Percentiles rank a stretch among this genome's conserved stretches.
These are phyloP conservation scores for Aphis gossypii DNA, from an alignment of 1,140 invertebrate genomes.

Conservation along the genomic window DNA sequence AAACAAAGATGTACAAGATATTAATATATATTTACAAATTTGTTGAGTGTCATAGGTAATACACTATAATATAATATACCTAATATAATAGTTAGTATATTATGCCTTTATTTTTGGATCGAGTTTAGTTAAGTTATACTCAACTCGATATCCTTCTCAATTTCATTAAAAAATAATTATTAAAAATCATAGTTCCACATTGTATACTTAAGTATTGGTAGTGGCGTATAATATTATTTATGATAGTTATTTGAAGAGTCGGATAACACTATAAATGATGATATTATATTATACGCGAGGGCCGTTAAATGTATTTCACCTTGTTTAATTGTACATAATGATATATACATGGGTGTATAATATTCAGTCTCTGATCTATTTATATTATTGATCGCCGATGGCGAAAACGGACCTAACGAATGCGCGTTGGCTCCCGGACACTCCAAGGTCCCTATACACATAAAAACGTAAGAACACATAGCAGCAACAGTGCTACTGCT, in stretches of 20 bases:
- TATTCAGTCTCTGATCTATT: neutral
- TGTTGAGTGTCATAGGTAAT: no score
- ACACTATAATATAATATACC: no score
- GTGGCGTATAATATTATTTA: neutral
- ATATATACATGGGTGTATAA: neutral
- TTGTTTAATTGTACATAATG: neutral
- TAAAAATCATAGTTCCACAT: neutral
- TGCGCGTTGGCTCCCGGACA: neutral
- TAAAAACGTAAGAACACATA: neutral
- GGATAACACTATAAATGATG: neutral
- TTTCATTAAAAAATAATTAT: neutral
- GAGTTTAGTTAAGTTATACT: neutral
- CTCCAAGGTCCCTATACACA: neutral
- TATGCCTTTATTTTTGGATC: neutral
- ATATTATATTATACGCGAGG: neutral
- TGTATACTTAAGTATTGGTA: neutral
- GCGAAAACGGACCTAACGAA: conserved; percentile 25
- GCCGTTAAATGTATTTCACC: neutral
- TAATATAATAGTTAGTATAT: no score
- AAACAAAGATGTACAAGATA: no score
- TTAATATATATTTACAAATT: no score
- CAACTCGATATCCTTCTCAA: neutral
- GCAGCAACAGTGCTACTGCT: neutral
- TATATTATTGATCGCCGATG: neutral
- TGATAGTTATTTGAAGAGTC: neutral